Base-by-base conservation (phyloP, 2,797 vertebrate genomes). In the Kryptolebias ocellatus region DNA sequence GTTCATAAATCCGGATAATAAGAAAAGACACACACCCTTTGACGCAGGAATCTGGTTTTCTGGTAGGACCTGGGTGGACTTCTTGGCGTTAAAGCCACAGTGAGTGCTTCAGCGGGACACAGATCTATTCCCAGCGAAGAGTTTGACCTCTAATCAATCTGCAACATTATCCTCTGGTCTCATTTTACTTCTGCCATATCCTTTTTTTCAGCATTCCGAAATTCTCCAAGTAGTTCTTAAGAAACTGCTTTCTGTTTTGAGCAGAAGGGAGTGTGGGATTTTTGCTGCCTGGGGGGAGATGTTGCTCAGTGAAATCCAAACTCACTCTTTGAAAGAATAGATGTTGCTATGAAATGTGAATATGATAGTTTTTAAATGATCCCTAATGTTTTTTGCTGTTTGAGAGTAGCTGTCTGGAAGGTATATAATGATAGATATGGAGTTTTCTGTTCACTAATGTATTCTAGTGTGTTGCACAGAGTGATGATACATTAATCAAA, bases 211-310 rank as follows among this genome's bases (percentile, higher is more conserved):
- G 73, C 74, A 88, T 91, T 91, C 86, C 84, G 60, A 77, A 84
- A 88, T 80, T 90, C 87, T 90, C 84, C 63, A 78, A 84, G 77
- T 74, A 79, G 54, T 76, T 73, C 39, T 83, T 79, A 44, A 77
- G 60, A 86, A 27, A 75, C 65, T 66, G 68, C 64, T 74, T 79
- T 89, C 42, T 83, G 68, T 87, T 88, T 52, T 69, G 81, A 85
- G 72, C 31, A 28, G 67, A 60, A 65, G 78, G 80, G 79, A 87
- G 87, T 87, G 90, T 91, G 88, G 88, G 90, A 89, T 87, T 79
- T 74, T 52, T 85, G 77, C 59, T 78, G 84, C 82, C 81, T 77
- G 72, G 79, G 78, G 78, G 39, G 14, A 89, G 73, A 84, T 80
- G 64, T 67, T 85, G 80, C 68, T 83, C 73, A 83, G 57, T 76